phyloP scores from a whole-genome alignment of 2,113 vertebrate genomes.

The Phaethornis superciliosus region DNA sequence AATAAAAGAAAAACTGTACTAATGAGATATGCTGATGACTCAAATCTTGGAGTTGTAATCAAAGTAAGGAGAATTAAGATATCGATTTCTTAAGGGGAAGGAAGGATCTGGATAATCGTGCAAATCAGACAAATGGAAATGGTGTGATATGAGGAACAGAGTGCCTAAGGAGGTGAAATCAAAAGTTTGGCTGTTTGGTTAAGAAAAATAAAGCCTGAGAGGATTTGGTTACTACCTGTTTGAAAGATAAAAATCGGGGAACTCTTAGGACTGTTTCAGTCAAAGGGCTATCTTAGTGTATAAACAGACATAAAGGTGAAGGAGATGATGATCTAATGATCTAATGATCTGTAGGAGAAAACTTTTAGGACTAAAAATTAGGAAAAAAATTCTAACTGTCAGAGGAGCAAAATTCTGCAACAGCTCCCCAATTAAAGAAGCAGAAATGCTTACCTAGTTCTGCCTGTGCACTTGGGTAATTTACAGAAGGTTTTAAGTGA shows the following conservation, averaged over 20 bases:
- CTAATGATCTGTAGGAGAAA: background rate
- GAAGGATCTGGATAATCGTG: background rate
- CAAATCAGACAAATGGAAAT: background rate
- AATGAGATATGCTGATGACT: slow-evolving; percentile 12
- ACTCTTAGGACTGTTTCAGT: background rate
- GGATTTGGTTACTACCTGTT: background rate
- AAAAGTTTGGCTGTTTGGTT: background rate
- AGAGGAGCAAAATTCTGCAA: background rate
- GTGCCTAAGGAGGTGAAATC: background rate
- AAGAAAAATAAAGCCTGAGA: background rate
- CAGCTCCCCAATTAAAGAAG: background rate
- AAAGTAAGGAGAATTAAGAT: background rate
- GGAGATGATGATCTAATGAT: no score
- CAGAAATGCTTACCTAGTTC: background rate
- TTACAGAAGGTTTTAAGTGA: background rate
- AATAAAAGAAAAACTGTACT: background rate
- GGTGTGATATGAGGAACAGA: background rate
- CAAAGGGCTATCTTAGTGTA: background rate
- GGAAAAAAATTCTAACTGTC: background rate
- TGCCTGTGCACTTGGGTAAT: background rate
- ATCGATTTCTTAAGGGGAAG: background rate
- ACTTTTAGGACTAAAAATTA: background rate
- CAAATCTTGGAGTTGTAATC: background rate
- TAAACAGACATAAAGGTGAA: no score
- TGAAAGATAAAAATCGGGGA: background rate